phyloP scores from a whole-genome alignment of 2,113 vertebrate genomes.

The Pterocles gutturalis region DNA sequence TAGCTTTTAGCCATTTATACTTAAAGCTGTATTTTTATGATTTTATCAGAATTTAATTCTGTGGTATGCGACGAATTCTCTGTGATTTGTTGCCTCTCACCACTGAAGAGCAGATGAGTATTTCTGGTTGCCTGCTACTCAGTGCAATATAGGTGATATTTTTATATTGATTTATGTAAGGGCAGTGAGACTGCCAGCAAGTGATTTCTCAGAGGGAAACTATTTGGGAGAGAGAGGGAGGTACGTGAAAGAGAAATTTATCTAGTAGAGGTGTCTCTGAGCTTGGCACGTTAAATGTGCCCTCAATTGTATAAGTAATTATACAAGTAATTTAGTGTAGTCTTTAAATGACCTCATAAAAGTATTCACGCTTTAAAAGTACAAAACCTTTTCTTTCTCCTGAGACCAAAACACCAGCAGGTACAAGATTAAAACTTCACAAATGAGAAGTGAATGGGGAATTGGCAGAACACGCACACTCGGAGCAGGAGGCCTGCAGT shows the following conservation, averaged over 20 bases:
- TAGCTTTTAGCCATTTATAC: background rate
- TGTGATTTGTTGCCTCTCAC: background rate
- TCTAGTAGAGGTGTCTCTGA: background rate
- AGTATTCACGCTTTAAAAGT: slow-evolving; percentile 61
- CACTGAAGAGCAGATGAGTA: background rate
- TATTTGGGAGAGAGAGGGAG: background rate
- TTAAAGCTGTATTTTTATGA: background rate
- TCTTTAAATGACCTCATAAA: slow-evolving; percentile 53
- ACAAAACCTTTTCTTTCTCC: slow-evolving; percentile 61
- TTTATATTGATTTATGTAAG: background rate
- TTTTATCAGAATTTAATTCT: background rate
- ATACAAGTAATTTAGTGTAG: slow-evolving; percentile 21
- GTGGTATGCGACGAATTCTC: background rate
- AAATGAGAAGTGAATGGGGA: slow-evolving; percentile 42
- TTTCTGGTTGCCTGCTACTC: background rate
- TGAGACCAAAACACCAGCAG: slow-evolving; percentile 58
- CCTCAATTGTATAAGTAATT: slow-evolving; percentile 50
- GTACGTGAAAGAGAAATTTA: background rate
- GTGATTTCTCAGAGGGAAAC: background rate
- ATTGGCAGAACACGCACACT: slow-evolving; percentile 5
- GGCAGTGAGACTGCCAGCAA: background rate
- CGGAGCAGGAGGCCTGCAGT: background rate
- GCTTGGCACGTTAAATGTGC: background rate
- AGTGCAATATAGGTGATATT: background rate
- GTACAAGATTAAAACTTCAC: slow-evolving; percentile 57